Evolutionary conservation across 2,113 vertebrate species (phyloP).

Genomic region (Oenanthe oenanthe): DNA sequence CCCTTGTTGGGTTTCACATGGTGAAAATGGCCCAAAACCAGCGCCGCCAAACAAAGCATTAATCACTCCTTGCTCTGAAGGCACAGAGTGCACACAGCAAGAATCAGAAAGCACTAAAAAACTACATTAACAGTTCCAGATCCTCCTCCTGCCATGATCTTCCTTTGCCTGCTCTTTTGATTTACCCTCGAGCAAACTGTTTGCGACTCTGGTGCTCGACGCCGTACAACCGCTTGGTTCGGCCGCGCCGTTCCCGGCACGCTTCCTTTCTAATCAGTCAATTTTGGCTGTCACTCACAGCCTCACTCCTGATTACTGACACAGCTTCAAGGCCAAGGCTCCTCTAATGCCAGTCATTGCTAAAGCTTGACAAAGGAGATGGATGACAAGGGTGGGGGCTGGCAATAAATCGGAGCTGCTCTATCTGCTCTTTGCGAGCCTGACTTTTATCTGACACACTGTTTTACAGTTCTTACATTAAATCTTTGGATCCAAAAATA

Average conservation of each 20-base stretch:
- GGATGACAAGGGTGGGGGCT: not conserved
- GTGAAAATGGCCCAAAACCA: not conserved
- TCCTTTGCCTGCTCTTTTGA: not conserved
- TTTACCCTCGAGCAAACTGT: not conserved
- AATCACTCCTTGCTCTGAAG: not conserved
- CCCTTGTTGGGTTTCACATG: not conserved
- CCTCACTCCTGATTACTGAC: not conserved
- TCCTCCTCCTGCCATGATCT: not conserved
- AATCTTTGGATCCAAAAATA: slow-evolving; percentile 23
- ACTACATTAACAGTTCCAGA: accelerated
- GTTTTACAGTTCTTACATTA: slow-evolving; percentile 13
- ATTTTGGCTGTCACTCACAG: not conserved
- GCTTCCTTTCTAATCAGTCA: not conserved
- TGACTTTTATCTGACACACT: slow-evolving; percentile 9
- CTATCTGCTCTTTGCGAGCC: not conserved
- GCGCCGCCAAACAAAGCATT: not conserved
- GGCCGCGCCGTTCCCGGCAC: not conserved
- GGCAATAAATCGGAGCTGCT: not conserved
- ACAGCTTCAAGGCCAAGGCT: slow-evolving; percentile 6
- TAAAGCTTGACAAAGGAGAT: not conserved
- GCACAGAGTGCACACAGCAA: not conserved
- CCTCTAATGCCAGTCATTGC: not conserved
- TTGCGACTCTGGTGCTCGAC: not conserved
- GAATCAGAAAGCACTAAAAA: not conserved
- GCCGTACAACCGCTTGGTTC: not conserved